These are phyloP conservation scores for Notolepis coatsorum DNA, from an alignment of 2,797 vertebrate species.

Conservation along the genomic window DNA sequence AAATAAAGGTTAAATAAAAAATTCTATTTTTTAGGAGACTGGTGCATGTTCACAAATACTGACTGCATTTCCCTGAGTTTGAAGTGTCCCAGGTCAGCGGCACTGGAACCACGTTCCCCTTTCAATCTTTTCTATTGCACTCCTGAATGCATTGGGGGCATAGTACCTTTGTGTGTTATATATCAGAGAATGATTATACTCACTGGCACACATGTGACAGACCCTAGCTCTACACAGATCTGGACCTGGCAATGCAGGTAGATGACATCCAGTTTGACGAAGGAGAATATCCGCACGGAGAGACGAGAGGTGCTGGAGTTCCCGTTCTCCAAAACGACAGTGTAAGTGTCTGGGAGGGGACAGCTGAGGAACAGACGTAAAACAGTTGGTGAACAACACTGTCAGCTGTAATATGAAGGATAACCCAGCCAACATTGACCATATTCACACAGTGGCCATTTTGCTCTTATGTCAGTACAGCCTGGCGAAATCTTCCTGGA, in stretches of 20 bases:
- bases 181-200: constrained; percentile 60
- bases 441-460: too few species aligned
- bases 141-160: neutral
- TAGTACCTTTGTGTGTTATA: neutral
- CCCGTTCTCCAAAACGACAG: constrained; percentile 85
- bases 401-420: neutral
- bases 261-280: constrained; percentile 83
- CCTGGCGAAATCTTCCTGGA: too few species aligned
- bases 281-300: constrained; percentile 87
- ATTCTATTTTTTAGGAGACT: too few species aligned
- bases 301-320: constrained; percentile 85
- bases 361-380: constrained; percentile 81
- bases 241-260: constrained; percentile 90
- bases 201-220: constrained; percentile 83
- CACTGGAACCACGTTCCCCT: too few species aligned
- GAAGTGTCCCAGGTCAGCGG: too few species aligned
- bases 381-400: neutral
- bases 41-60: too few species aligned
- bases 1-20: too few species aligned
- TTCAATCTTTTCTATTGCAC: neutral
- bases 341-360: constrained; percentile 73
- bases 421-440: neutral
- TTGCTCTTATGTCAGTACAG: too few species aligned
- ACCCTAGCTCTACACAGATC: constrained; percentile 81
- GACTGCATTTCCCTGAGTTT: too few species aligned